These are phyloP conservation scores for Scyliorhinus canicula DNA, from an alignment of 2,797 vertebrate genomes.

Conservation along the genomic window DNA sequence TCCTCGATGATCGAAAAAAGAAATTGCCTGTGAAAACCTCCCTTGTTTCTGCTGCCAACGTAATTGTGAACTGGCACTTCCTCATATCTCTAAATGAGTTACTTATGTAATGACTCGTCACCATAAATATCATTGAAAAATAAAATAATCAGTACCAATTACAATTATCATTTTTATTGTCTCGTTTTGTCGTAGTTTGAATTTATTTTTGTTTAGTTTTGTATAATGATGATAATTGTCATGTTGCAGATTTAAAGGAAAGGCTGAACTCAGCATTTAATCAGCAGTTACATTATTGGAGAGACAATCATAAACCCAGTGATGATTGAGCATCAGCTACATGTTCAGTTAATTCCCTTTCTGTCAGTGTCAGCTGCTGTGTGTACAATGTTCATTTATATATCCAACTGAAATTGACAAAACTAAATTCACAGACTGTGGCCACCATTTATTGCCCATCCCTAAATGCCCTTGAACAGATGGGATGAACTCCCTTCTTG, in stretches of 20 bases:
- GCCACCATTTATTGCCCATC: no score
- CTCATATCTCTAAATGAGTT: background rate
- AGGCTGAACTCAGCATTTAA: background rate
- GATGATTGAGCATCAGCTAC: background rate
- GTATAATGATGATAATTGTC: background rate
- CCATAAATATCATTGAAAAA: background rate
- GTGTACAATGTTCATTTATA: background rate
- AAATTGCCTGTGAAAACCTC: background rate
- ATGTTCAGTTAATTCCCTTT: background rate
- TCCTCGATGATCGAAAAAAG: background rate
- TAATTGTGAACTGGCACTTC: background rate
- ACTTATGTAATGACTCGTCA: background rate
- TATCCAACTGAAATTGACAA: background rate
- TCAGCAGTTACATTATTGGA: background rate
- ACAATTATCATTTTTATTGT: background rate
- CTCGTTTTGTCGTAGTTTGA: background rate
- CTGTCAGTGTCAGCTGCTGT: background rate
- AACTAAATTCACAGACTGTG: background rate
- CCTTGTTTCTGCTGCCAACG: background rate
- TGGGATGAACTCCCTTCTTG: no score
- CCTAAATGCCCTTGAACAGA: no score
- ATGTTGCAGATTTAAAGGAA: background rate
- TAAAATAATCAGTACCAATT: background rate
- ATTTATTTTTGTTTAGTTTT: background rate
- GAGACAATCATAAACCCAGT: background rate